Conservation (phyloP, 2,888 invertebrate genomes). For the Cephus nigrinus region DNA sequence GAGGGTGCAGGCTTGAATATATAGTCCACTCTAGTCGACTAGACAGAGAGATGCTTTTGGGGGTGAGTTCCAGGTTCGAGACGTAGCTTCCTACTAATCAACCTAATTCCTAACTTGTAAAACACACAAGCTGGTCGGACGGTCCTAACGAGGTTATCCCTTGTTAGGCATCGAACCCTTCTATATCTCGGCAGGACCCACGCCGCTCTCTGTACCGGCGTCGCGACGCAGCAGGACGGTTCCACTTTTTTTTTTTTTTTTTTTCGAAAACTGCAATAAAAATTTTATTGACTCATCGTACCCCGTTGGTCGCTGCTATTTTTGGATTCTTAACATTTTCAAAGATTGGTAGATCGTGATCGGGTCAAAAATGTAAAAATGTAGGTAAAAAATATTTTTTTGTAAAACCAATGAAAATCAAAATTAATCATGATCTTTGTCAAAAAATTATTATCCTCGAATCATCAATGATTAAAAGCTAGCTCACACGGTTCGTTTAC, state of each 20-base stretch:
- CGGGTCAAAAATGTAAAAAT: not conserved
- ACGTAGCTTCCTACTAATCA: slow-evolving; percentile 57
- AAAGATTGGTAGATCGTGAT: not conserved
- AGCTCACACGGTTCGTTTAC: not conserved
- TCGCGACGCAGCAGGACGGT: not conserved
- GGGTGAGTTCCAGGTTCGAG: not conserved
- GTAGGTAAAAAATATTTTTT: not conserved
- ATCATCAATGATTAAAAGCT: not conserved
- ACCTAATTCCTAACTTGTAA: slow-evolving; percentile 67
- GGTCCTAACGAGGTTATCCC: slow-evolving; percentile 63
- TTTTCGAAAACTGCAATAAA: not conserved
- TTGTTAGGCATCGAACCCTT: slow-evolving; percentile 64
- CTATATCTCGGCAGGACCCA: slow-evolving; percentile 13
- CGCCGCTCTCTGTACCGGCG: not conserved
- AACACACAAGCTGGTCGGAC: slow-evolving; percentile 61
- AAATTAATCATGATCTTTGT: not conserved
- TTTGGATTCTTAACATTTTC: not conserved
- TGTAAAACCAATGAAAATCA: not conserved
- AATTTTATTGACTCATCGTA: not conserved
- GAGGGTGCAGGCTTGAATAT: not conserved
- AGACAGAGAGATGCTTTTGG: not conserved
- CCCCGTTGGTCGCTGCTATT: not conserved
- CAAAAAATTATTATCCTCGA: not conserved
- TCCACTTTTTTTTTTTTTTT: not conserved
- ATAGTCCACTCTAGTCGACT: not conserved